phyloP scores from a whole-genome alignment of 1,140 invertebrate species.

The Muscidifurax raptorellus region DNA sequence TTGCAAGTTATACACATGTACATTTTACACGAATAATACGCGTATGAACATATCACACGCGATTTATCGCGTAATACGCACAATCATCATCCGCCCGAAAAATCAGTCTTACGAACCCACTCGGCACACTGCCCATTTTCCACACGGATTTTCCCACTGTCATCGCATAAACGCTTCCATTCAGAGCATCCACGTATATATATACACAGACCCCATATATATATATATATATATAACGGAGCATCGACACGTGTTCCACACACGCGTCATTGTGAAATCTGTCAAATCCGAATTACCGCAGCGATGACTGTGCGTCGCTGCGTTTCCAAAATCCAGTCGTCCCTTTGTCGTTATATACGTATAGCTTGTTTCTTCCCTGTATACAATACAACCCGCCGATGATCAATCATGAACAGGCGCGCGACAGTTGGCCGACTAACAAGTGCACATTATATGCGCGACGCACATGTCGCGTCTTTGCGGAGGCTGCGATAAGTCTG shows the following conservation, averaged over 20 bases:
- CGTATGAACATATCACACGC: too few species aligned
- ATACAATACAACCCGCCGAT: neutral
- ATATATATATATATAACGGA: too few species aligned
- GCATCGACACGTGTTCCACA: neutral
- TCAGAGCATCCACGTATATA: neutral
- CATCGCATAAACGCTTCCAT: neutral
- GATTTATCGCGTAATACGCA: too few species aligned
- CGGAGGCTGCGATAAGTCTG: neutral
- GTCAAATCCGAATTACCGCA: conserved; percentile 5
- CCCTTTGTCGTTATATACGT: neutral
- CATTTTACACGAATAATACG: too few species aligned
- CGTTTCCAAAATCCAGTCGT: neutral
- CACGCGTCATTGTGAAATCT: neutral
- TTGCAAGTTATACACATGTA: too few species aligned
- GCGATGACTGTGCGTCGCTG: neutral
- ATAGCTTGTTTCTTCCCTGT: neutral
- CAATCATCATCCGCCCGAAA: too few species aligned
- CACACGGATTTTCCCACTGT: neutral
- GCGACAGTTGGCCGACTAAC: conserved; percentile 2
- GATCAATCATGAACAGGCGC: neutral
- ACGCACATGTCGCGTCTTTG: neutral
- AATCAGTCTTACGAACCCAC: too few species aligned
- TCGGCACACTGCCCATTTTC: neutral
- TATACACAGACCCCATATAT: too few species aligned
- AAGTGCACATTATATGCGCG: conserved; percentile 14